Conservation (phyloP, 2,888 invertebrate genomes). For the Brachylomia viminalis region DNA sequence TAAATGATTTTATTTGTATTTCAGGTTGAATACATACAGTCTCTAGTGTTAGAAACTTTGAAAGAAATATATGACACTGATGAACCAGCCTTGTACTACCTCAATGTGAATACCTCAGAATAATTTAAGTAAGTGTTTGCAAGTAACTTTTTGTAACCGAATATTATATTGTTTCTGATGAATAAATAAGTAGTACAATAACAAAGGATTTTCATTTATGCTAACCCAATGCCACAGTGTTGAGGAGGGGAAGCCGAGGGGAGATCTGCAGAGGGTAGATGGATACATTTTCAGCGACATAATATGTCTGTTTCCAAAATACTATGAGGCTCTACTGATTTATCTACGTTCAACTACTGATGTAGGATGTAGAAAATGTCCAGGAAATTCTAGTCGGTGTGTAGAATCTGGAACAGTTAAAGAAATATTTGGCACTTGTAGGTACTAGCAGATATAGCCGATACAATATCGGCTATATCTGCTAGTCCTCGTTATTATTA, state of each 20-base stretch:
- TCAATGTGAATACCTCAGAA: slow-evolving; percentile 74
- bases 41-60: slow-evolving; percentile 91
- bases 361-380: neutral
- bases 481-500: neutral
- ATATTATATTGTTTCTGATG: neutral
- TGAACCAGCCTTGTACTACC: slow-evolving; percentile 88
- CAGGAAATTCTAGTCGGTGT: neutral
- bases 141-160: neutral
- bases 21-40: slow-evolving; percentile 95
- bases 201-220: slow-evolving; percentile 8
- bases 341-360: neutral
- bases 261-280: neutral
- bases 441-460: too few species aligned
- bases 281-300: neutral
- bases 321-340: neutral
- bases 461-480: neutral
- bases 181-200: slow-evolving; percentile 14
- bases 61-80: slow-evolving; percentile 87
- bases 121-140: slow-evolving; percentile 11
- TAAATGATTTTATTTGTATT: slow-evolving; percentile 62
- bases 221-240: neutral
- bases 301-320: neutral
- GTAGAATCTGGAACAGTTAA: neutral
- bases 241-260: neutral
- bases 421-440: neutral